Evolutionary conservation across 2,888 invertebrate species (phyloP).

Genomic region (Andrena bucephala): DNA sequence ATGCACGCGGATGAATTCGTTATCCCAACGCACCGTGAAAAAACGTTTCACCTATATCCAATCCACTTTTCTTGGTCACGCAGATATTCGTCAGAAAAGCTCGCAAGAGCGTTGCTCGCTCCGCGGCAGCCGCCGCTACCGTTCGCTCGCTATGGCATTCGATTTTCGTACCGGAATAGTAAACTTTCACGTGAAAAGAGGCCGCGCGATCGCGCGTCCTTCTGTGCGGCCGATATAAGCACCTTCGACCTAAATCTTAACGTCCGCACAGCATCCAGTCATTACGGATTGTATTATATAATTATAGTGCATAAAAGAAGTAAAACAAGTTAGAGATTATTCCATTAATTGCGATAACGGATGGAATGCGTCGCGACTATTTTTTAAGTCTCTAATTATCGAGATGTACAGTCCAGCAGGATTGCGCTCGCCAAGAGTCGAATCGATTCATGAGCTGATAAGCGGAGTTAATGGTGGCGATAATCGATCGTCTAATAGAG

Average conservation of each 20-base stretch:
- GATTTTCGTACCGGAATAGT: constrained; percentile 32
- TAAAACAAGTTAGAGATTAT: no score
- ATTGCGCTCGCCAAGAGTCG: no score
- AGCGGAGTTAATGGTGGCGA: background rate
- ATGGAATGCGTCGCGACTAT: no score
- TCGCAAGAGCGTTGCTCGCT: background rate
- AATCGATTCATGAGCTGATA: background rate
- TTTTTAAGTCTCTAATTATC: no score
- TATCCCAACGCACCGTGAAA: background rate
- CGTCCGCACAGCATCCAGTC: no score
- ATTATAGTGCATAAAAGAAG: no score
- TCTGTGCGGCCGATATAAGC: background rate
- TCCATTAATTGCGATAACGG: no score
- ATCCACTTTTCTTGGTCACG: background rate
- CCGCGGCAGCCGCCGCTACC: background rate
- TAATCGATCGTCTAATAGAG: background rate
- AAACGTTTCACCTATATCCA: background rate
- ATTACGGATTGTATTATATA: no score
- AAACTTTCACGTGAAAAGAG: constrained; percentile 55
- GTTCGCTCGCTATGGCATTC: background rate
- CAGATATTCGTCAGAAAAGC: background rate
- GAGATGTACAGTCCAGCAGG: no score
- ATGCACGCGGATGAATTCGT: background rate
- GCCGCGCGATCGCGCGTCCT: constrained; percentile 31
- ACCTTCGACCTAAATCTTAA: no score